Base-by-base conservation (phyloP, 2,797 vertebrate genomes). In the Arrhamphus sclerolepis region DNA sequence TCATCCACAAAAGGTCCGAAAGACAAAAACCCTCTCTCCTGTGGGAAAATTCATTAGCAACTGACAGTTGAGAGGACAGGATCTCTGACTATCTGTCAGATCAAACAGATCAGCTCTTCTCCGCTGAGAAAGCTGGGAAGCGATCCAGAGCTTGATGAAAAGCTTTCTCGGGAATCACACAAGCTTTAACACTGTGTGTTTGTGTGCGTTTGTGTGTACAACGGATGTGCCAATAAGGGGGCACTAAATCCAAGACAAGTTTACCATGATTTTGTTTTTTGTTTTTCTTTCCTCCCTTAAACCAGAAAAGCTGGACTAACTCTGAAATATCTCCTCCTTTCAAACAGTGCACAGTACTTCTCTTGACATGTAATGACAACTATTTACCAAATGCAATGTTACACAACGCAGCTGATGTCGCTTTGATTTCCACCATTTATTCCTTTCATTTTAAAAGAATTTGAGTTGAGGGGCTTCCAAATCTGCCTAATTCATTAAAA, bases 71-170 rank as follows among this genome's bases (percentile, higher is more conserved):
- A 68, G 62, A 57, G 60, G 72, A 81, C 70, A 69, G 63, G 77
- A 83, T 62, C 75, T 80, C 78, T 80, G 80, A 81, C 84, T 82
- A 65, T 85, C 69, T 77, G 75, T 88, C 81, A 79, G 61, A 78
- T 75, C 78, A 42, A 81, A 41, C 70, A 77, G 18, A 52, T 86
- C 83, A 89, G 74, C 62, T 75, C 66, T 34, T 72, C 57, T 66
- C 54, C 49, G 71, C 58, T 64, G 68, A 80, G 73, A 64, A 80
- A 63, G 26, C 84, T 83, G 81, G 85, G 87, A 87, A 85, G 52
- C 17, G 68, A 79, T 88, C 87, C 87, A 87, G 70, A 60, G 76
- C 80, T 85, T 75, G 85, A 81, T 82, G 77, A 89, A 87, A 87
- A 86, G 78, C 81, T 81, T 77, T 83, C 71, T 76, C 62, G 63